phyloP scores from a whole-genome alignment of 2,113 vertebrate species.

The Alligator sinensis region DNA sequence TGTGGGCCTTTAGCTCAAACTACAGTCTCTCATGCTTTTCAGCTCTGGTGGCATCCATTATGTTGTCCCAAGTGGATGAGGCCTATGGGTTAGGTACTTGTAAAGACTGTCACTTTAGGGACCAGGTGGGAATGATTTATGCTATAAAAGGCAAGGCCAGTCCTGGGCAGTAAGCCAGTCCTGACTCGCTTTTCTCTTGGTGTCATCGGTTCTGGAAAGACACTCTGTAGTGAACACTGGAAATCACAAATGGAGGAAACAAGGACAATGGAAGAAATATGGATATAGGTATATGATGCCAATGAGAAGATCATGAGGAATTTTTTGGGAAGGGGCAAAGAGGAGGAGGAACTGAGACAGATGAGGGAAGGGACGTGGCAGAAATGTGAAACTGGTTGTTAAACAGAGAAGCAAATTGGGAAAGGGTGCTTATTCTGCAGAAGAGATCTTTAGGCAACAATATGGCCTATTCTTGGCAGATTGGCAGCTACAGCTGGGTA shows the following conservation, averaged over 20 bases:
- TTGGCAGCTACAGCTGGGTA: not conserved
- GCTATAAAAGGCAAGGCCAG: not conserved
- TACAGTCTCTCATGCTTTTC: no score
- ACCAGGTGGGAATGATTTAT: not conserved
- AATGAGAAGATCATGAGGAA: not conserved
- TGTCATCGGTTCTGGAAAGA: not conserved
- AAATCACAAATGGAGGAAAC: not conserved
- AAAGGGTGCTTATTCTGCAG: not conserved
- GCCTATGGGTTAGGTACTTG: not conserved
- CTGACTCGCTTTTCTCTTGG: not conserved
- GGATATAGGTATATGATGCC: not conserved
- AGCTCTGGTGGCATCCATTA: no score
- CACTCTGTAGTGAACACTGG: not conserved
- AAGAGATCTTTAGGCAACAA: not conserved
- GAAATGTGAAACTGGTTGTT: not conserved
- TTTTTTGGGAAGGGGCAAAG: not conserved
- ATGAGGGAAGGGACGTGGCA: not conserved
- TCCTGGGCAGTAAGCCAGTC: not conserved
- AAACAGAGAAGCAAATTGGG: not conserved
- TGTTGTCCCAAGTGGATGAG: no score
- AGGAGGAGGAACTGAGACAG: no score
- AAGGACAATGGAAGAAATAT: not conserved
- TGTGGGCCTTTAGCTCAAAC: no score
- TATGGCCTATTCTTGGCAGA: not conserved
- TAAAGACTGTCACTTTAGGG: not conserved